Base-by-base conservation (phyloP, 2,797 vertebrate species). In the Sphenopsis melanotis region DNA sequence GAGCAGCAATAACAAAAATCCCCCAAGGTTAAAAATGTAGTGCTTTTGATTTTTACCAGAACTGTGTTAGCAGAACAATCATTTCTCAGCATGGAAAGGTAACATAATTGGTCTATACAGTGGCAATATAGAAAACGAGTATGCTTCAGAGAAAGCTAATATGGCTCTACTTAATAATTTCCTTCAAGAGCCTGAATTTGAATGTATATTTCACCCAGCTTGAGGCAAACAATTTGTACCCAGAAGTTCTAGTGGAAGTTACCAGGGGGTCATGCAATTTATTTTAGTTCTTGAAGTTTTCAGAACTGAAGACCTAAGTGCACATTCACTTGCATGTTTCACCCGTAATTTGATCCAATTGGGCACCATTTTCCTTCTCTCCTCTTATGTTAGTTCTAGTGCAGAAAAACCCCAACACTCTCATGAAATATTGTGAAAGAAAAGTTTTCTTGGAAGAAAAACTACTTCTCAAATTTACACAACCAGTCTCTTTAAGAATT, bases 151-250 rank as follows among this genome's bases (percentile, higher is more conserved):
- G 97, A 97, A 98, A 98, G 97, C 97, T 98, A 98, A 98, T 98
- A 98, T 96, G 97, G 95, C 97, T 98, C 97, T 98, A 97, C 97
- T 98, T 98, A 98, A 98, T 98, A 97, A 98, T 98, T 98, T 98
- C 97, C 97, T 97, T 98, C 97, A 98, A 97, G 97, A 98, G 97
- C 87, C 87, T 97, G 97, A 98, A 98, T 98, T 98, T 98, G 95
- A 97, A 98, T 98, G 97, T 98, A 93, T 97, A 97, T 98, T 98
- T 98, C 96, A 96, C 97, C 96, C 97, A 98, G 98, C 97, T 98
- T 98, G 98, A 98, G 97, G 98, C 98, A 98, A 98, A 98, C 97
- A 98, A 97, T 98, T 98, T 98, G 95, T 97, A 95, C 96, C 96
- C 95, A 74, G 97, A 97, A 96, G 96, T 98, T 98, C 96, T 97